These are phyloP conservation scores for Corythucha ciliata DNA, from an alignment of 2,888 invertebrate species.

Conservation along the genomic window DNA sequence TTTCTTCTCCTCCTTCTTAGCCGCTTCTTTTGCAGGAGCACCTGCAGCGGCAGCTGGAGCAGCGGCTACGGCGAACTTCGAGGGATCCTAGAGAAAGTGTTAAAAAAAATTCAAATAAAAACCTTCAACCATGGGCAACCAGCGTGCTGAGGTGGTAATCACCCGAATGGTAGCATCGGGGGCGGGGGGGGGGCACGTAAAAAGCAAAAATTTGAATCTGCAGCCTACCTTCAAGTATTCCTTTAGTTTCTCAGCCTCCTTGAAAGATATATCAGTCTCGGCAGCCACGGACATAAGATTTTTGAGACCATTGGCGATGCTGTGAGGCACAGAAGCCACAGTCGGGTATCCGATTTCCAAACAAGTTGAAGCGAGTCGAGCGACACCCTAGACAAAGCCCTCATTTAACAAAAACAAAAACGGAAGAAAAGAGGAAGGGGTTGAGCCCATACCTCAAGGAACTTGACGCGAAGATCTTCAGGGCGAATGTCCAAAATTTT, in stretches of 20 bases:
- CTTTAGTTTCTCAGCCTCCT: conserved; percentile 86
- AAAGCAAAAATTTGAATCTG: neutral
- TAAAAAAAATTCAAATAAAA: neutral
- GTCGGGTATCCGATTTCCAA: conserved; percentile 93
- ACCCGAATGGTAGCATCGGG: too few relatives aligned
- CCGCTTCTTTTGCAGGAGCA: conserved; percentile 53
- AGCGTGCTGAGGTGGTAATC: too few relatives aligned
- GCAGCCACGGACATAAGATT: conserved; percentile 94
- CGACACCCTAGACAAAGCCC: conserved; percentile 75
- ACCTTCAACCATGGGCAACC: neutral
- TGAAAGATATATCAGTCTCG: conserved; percentile 89
- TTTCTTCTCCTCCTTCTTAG: conserved; percentile 68
- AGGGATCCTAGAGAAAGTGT: conserved; percentile 65
- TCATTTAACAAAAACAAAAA: too few relatives aligned
- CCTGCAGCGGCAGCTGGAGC: conserved; percentile 53
- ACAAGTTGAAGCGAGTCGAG: conserved; percentile 88
- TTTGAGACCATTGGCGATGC: conserved; percentile 95
- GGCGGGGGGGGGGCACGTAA: too few relatives aligned
- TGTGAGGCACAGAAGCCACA: conserved; percentile 92
- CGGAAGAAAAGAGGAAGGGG: too few relatives aligned
- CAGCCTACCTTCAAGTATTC: conserved; percentile 69
- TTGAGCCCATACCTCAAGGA: conserved; percentile 53
- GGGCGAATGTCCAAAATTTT: conserved; percentile 96
- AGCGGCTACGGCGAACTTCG: conserved; percentile 72
- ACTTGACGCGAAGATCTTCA: conserved; percentile 83